These are phyloP conservation scores for Drosophila austrosaltans DNA, from an alignment of 2,888 invertebrate genomes.

Conservation along the genomic window DNA sequence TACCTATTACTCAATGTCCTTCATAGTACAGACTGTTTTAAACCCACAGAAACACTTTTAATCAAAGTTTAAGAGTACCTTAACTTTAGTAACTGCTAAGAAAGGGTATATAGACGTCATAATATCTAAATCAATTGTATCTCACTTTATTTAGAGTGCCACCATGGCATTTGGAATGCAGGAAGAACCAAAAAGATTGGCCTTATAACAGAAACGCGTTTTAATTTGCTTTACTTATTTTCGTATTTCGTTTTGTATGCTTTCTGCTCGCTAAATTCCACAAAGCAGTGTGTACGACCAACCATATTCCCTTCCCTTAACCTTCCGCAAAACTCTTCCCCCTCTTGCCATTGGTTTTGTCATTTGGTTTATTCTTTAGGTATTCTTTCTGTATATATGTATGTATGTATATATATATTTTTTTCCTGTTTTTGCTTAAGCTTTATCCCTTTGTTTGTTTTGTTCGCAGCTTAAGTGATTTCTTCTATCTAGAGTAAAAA, in stretches of 20 bases:
- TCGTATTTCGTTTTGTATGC: constrained; percentile 4
- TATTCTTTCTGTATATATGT: constrained; percentile 23
- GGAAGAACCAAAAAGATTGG: constrained; percentile 1
- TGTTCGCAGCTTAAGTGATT: constrained; percentile 35
- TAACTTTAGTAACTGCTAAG: not conserved
- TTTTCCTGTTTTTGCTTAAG: constrained; percentile 22
- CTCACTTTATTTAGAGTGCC: not conserved
- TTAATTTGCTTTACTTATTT: constrained; percentile 12
- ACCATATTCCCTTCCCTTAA: too few relatives aligned
- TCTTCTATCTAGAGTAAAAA: constrained; percentile 23
- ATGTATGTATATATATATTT: not conserved
- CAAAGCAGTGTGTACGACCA: not conserved
- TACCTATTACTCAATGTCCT: too few relatives aligned
- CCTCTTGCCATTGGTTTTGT: not conserved
- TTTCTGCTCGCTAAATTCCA: not conserved
- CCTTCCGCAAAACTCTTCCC: not conserved
- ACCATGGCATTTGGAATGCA: not conserved
- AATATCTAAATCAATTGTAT: not conserved
- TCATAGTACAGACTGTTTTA: too few relatives aligned
- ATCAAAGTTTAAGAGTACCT: too few relatives aligned
- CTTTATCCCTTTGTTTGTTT: constrained; percentile 15
- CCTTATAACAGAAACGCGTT: constrained; percentile 7
- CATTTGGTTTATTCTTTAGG: constrained; percentile 14
- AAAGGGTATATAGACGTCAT: not conserved
- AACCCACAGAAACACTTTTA: too few relatives aligned